Evolutionary conservation across 2,797 vertebrate species (phyloP), one percentile per base, ranked within the genome.

Genomic region (Pempheris klunzingeri): DNA sequence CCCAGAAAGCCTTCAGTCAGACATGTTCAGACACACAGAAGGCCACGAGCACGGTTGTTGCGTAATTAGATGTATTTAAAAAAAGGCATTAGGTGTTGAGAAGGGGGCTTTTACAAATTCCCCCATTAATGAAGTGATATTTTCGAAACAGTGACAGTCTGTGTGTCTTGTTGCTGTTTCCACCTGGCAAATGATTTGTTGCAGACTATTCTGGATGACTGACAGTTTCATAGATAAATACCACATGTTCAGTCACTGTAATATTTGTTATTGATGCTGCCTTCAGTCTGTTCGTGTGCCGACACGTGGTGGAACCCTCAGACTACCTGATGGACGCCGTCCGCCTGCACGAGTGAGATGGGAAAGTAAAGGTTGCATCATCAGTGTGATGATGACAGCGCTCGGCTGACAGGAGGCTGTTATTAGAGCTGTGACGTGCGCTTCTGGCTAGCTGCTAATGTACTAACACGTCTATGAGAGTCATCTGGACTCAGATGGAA

Each of bases 331-430:
- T 61, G 18, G 5, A 54, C 17, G 0, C 24, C 15, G 7, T 32
- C 7, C 6, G 4, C 55, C 39, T 43, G 44, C 9, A 63, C 55
- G 4, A 26, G 28, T 24, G 34, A 13, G 74, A 20, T 39, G 73
- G 74, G 79, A 69, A 66, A 69, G 76, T 69, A n/a, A 77, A 75
- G 0, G 26, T 0, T n/a, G 12, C 64, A n/a, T 57, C n/a, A n/a
- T 57, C n/a, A 1, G 38, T 0, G 61, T 26, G 22, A 26, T 75
- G 53, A 78, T 71, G 50, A 76, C 3, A 32, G n/a, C 3, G 28
- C 38, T 2, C 28, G 1, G 41, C 52, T 12, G 50, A 55, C 9
- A 39, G 62, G 38, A 11, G 57, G 20, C 71, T 53, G 77, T 38
- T 20, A 63, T 75, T 52, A 70, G 49, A 54, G 73, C 43, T 18